Evolutionary conservation across 2,797 vertebrate species (phyloP).

Genomic region (Miichthys miiuy): DNA sequence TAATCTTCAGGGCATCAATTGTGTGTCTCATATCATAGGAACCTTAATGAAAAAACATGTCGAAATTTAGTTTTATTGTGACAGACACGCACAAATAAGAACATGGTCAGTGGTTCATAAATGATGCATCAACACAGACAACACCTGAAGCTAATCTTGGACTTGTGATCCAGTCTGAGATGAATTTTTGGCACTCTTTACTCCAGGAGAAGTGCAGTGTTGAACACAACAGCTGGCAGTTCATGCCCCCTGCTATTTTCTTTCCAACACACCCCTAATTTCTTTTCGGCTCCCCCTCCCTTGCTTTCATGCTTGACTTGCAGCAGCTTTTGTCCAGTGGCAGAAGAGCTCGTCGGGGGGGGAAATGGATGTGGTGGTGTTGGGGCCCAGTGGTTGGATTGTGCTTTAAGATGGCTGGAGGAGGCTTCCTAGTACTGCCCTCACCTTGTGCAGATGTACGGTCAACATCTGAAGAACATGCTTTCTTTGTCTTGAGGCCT

Average conservation of each 20-base stretch:
- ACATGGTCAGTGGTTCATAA: constrained; percentile 30
- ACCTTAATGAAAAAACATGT: constrained; percentile 8
- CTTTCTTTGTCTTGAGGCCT: constrained; percentile 72
- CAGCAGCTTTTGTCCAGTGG: constrained; percentile 80
- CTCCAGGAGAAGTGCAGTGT: constrained; percentile 47
- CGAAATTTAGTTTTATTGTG: constrained; percentile 20
- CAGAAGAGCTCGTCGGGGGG: constrained; percentile 56
- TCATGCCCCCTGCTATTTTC: constrained; percentile 72
- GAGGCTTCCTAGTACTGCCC: constrained; percentile 60
- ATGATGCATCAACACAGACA: constrained; percentile 38
- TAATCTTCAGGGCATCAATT: background rate
- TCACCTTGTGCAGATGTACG: constrained; percentile 74
- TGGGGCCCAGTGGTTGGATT: constrained; percentile 53
- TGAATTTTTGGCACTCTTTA: constrained; percentile 50
- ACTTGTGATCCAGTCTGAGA: constrained; percentile 42
- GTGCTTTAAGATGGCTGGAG: constrained; percentile 37
- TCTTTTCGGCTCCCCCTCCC: constrained; percentile 68
- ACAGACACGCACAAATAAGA: constrained; percentile 13
- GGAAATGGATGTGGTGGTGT: constrained; percentile 26
- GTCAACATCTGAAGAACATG: constrained; percentile 72
- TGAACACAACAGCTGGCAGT: constrained; percentile 83
- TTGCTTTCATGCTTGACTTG: constrained; percentile 83
- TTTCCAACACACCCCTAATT: constrained; percentile 73
- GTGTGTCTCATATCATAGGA: constrained; percentile 8
- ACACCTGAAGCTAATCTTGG: constrained; percentile 52